These are phyloP conservation scores for Heliornis fulica DNA, from an alignment of 2,113 vertebrate species.

Conservation along the genomic window DNA sequence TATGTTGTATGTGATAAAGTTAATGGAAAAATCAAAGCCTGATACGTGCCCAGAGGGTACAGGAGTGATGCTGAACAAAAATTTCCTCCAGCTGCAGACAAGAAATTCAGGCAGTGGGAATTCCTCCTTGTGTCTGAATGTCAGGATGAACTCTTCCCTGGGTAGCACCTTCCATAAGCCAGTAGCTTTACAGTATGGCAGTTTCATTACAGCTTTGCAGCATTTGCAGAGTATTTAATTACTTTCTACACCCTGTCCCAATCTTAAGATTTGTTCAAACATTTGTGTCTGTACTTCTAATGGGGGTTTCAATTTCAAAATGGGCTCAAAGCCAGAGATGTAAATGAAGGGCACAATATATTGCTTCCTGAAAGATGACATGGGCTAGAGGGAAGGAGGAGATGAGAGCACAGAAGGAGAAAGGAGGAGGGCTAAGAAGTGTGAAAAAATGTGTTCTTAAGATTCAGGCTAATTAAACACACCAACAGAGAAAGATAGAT, in stretches of 20 bases:
- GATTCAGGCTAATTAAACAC: slow-evolving; percentile 36
- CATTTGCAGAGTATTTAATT: not conserved
- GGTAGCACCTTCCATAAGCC: not conserved
- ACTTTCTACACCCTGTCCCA: not conserved
- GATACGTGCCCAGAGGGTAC: accelerated
- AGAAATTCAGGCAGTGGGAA: not conserved
- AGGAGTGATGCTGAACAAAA: not conserved
- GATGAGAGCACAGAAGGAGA: not conserved
- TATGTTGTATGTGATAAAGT: not conserved
- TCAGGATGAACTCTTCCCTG: not conserved
- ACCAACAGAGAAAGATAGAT: slow-evolving; percentile 19
- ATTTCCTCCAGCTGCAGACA: not conserved
- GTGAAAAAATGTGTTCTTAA: not conserved
- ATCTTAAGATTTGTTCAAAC: slow-evolving; percentile 23
- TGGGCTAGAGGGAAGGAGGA: not conserved
- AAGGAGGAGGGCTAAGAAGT: not conserved
- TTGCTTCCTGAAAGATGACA: slow-evolving; percentile 13
- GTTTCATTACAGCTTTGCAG: not conserved
- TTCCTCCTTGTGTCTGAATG: not conserved
- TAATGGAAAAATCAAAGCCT: not conserved
- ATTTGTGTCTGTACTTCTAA: not conserved
- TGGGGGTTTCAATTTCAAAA: not conserved
- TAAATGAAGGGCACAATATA: slow-evolving; percentile 16
- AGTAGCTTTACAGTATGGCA: not conserved
- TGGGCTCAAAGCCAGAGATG: slow-evolving; percentile 16